Evolutionary conservation across 2,888 invertebrate genomes (phyloP), one percentile per base, ranked within the genome.

Genomic region (Axea sp.): DNA sequence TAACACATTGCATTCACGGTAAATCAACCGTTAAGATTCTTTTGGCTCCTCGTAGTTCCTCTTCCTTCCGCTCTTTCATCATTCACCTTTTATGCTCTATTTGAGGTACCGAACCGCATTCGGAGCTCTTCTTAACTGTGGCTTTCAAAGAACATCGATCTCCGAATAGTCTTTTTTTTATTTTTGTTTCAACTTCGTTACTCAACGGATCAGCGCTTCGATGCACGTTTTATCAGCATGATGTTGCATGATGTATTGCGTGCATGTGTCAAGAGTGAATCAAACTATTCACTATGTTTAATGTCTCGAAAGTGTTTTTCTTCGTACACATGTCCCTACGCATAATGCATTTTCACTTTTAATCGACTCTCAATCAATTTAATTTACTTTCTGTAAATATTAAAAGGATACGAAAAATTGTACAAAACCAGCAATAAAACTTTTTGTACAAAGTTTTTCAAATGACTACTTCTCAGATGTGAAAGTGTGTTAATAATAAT

Each of bases 71-170:
- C 7, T 4, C 22, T 47, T 37, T 73, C 64, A 53, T 53, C 55
- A 57, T 59, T 69, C 68, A 62, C 75, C 60, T 76, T 77, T 76
- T 75, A 76, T 73, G 51, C 72, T 74, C 74, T 64, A 73, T 77
- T 76, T 73, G 55, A 49, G 60, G 45, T 45, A 60, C 59, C 67
- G 77, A 73, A 62, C 68, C 73, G 49, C 73, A 55, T 55, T 65
- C 64, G 60, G 30, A 53, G 55, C 35, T 37, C 14, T 43, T 57
- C 53, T 65, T 55, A 65, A 45, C 55, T 14, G 15, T 15, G 15
- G 5, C 64, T 74, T 75, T 75, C 76, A 76, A 76, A 71, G 75
- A 62, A 71, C 76, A 80, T 78, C 76, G 79, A 79, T 78, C 77
- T 75, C 15, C 2, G 60, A 49, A 68, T 53, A 64, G 39, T 9